Percentiles rank a stretch among this genome's conserved stretches.
phyloP scores from a whole-genome alignment of 1,140 invertebrate species.

The Drosophila kanapiae region DNA sequence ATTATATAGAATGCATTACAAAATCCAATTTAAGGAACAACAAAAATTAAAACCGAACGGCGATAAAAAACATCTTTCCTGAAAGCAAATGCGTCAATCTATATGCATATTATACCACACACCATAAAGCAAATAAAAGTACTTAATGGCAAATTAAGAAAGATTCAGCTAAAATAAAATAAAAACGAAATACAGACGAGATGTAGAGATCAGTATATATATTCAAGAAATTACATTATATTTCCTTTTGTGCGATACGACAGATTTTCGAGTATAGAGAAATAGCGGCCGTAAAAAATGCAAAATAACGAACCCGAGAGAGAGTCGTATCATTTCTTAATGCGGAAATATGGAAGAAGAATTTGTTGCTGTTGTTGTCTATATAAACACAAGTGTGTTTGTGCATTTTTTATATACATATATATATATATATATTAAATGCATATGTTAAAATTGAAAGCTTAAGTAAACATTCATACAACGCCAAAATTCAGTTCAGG shows the following conservation, averaged over 20 bases:
- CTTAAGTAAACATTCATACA: slow-evolving; percentile 51
- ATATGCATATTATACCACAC: slow-evolving; percentile 53
- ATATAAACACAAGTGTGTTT: slow-evolving; percentile 18
- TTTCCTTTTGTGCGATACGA: slow-evolving; percentile 58
- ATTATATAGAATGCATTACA: slow-evolving; percentile 35
- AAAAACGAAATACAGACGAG: slow-evolving; percentile 12
- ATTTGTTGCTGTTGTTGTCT: slow-evolving; percentile 51
- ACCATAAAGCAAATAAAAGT: slow-evolving; percentile 56
- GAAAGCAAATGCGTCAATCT: slow-evolving; percentile 72
- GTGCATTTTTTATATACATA: slow-evolving; percentile 19
- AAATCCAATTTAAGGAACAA: slow-evolving; percentile 31
- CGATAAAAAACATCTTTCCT: slow-evolving; percentile 49
- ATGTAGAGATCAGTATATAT: slow-evolving; percentile 14
- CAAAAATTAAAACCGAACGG: slow-evolving; percentile 46
- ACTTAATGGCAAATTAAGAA: slow-evolving; percentile 58
- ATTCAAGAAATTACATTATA: slow-evolving; percentile 46
- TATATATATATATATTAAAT: slow-evolving; percentile 22
- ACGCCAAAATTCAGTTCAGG: slow-evolving; percentile 20
- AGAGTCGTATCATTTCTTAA: slow-evolving; percentile 70
- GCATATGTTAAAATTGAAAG: slow-evolving; percentile 52
- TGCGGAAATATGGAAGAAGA: slow-evolving; percentile 79
- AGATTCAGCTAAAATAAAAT: slow-evolving; percentile 39
- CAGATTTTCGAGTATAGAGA: slow-evolving; percentile 53
- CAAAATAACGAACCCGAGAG: too few species aligned
- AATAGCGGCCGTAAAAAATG: slow-evolving; percentile 49